Conservation (phyloP, 1,140 invertebrate species). For the Pinna nobilis region DNA sequence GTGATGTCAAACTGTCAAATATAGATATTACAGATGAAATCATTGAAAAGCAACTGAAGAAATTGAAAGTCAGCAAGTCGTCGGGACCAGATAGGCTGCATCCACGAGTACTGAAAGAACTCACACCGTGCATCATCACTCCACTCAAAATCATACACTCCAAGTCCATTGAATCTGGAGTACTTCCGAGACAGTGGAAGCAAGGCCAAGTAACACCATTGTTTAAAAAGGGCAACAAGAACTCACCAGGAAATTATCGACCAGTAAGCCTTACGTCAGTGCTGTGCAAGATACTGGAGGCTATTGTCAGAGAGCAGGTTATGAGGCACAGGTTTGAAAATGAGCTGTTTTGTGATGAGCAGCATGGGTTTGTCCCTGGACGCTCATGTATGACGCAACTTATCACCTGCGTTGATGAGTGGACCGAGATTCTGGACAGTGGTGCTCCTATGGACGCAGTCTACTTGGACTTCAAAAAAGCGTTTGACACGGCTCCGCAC, state of each 20-base stretch:
- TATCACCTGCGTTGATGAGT: background rate
- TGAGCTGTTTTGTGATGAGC: constrained; percentile 8
- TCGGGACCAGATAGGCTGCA: constrained; percentile 2
- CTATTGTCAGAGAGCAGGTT: constrained; percentile 11
- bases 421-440: background rate
- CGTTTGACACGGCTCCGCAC: constrained; percentile 2
- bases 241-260: constrained; percentile 2
- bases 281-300: constrained; percentile 10
- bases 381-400: background rate
- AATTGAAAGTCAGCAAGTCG: background rate
- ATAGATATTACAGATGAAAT: background rate
- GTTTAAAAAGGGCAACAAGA: constrained; percentile 18
- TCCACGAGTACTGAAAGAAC: constrained; percentile 4
- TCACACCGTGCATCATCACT: background rate
- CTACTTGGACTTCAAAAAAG: constrained; percentile 7
- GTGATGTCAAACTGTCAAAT: too few species aligned
- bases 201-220: background rate
- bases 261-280: constrained; percentile 15
- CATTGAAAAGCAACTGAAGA: background rate
- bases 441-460: background rate
- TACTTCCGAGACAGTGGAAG: constrained; percentile 7
- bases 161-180: background rate
- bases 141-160: background rate
- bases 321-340: constrained; percentile 4
- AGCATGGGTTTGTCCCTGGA: background rate